Evolutionary conservation across 92 coral and sea anemone species (phyloP).

Genomic region (Porites lobata): DNA sequence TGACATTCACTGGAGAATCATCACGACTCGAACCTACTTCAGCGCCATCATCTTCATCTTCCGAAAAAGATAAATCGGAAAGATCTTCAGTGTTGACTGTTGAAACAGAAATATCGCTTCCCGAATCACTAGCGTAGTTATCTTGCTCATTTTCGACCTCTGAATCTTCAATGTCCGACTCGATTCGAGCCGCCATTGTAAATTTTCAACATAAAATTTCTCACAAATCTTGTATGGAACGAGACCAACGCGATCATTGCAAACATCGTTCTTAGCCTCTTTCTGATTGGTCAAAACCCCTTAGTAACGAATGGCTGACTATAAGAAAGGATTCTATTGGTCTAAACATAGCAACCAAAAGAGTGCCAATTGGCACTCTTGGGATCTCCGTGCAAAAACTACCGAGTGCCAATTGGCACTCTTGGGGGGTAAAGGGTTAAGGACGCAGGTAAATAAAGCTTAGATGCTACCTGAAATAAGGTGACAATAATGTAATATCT

Average conservation of each 20-base stretch:
- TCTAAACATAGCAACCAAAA: conserved; percentile 61
- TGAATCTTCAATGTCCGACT: conserved; percentile 58
- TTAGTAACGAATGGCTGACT: conserved; percentile 39
- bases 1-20: conserved; percentile 21
- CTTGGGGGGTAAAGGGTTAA: conserved; percentile 51
- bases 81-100: conserved; percentile 57
- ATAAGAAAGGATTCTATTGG: conserved; percentile 65
- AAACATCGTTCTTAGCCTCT: conserved; percentile 52
- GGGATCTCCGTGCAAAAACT: conserved; percentile 44
- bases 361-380: conserved; percentile 75
- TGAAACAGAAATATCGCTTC: conserved; percentile 68
- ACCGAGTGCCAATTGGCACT: conserved; percentile 71
- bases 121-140: conserved; percentile 46
- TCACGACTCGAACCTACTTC: conserved; percentile 34
- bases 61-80: conserved; percentile 50
- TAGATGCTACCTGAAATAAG: too few relatives aligned
- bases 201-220: conserved; percentile 53
- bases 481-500: too few relatives aligned
- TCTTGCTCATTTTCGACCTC: conserved; percentile 58
- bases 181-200: conserved; percentile 55
- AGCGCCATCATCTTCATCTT: conserved; percentile 51
- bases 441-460: too few relatives aligned
- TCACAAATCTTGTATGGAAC: conserved; percentile 54
- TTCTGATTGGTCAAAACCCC: conserved; percentile 65
- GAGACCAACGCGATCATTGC: conserved; percentile 48